These are phyloP conservation scores for Diogma glabrata DNA, from an alignment of 2,888 invertebrate species.

Conservation along the genomic window DNA sequence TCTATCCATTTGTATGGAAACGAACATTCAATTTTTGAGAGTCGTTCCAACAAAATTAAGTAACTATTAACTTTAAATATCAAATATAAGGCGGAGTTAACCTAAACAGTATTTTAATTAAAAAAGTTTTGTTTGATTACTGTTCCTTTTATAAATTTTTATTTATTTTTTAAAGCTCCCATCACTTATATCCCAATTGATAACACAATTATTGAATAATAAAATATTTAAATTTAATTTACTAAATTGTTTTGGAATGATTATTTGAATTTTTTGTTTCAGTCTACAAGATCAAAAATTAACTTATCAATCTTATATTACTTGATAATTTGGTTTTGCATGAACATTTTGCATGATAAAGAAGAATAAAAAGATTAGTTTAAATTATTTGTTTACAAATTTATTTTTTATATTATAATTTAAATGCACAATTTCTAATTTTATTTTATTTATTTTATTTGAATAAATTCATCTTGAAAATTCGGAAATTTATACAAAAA, in stretches of 20 bases:
- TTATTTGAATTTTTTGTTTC: neutral
- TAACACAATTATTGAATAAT: neutral
- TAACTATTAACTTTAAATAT: conserved; percentile 14
- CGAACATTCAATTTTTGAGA: conserved; percentile 39
- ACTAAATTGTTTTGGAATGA: conserved; percentile 4
- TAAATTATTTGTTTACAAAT: no score
- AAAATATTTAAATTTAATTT: conserved; percentile 3
- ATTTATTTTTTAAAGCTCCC: conserved; percentile 9
- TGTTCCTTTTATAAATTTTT: conserved; percentile 24
- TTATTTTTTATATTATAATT: neutral
- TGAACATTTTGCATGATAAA: no score
- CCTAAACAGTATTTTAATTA: neutral
- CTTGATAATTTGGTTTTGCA: conserved; percentile 2
- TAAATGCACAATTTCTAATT: conserved; percentile 5
- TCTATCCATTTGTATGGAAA: conserved; percentile 17
- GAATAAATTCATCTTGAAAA: neutral
- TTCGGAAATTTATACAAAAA: conserved; percentile 4
- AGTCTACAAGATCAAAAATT: neutral
- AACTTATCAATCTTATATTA: neutral
- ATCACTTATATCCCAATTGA: conserved; percentile 9
- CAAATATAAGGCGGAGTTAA: conserved; percentile 17
- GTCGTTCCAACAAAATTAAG: conserved; percentile 36
- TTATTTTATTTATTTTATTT: neutral
- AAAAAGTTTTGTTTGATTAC: neutral
- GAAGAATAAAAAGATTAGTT: no score